Evolutionary conservation across 2,888 invertebrate genomes (phyloP).

Genomic region (Azorinus chamasolen): DNA sequence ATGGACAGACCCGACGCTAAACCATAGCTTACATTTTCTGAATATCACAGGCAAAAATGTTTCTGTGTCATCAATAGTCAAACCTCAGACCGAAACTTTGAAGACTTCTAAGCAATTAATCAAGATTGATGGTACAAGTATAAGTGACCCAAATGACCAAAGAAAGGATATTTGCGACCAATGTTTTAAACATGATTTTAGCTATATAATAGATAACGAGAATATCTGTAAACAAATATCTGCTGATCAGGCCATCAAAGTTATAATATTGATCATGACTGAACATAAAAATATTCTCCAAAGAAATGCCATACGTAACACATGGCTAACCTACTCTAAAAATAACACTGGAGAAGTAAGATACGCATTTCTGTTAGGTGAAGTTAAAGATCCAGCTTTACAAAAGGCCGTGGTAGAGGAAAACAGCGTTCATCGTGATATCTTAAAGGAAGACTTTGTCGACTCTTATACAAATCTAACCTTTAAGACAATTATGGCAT

Average conservation of each 20-base stretch:
- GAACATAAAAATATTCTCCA: slow-evolving; percentile 33
- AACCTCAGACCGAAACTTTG: no score
- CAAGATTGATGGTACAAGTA: background rate
- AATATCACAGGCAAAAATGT: no score
- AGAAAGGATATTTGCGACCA: slow-evolving; percentile 38
- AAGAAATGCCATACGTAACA: slow-evolving; percentile 55
- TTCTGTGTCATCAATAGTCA: no score
- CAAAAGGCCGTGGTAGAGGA: slow-evolving; percentile 31
- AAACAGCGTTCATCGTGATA: slow-evolving; percentile 47
- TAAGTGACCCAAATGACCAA: background rate
- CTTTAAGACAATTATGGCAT: slow-evolving; percentile 66
- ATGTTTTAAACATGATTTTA: slow-evolving; percentile 64
- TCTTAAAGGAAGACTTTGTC: slow-evolving; percentile 64
- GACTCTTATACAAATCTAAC: slow-evolving; percentile 66
- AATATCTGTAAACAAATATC: slow-evolving; percentile 40
- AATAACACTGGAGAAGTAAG: slow-evolving; percentile 58
- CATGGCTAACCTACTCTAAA: slow-evolving; percentile 55
- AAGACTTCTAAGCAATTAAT: background rate
- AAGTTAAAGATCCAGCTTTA: slow-evolving; percentile 3
- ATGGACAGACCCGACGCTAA: no score
- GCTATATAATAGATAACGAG: slow-evolving; percentile 58
- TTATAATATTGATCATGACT: slow-evolving; percentile 56
- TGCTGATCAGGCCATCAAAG: slow-evolving; percentile 26
- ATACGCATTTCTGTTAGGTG: slow-evolving; percentile 59
- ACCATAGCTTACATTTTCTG: no score